Evolutionary conservation across 2,113 vertebrate genomes (phyloP), one percentile per base, ranked within the genome.

Genomic region (Garra rufa): DNA sequence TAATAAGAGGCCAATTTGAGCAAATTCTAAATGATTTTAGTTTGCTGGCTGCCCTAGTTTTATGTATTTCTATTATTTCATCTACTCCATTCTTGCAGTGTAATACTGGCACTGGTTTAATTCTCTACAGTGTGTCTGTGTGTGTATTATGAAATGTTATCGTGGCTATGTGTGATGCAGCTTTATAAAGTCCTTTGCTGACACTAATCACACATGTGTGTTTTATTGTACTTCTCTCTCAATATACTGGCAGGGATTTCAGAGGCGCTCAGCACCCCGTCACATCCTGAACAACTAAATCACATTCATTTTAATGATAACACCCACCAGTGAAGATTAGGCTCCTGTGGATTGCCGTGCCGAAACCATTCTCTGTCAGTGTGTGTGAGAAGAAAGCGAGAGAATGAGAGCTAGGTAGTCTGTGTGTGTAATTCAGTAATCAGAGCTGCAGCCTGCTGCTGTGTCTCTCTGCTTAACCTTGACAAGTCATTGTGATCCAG

Each of bases 401-500:
- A 1, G n/a, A 9, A 46, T 50, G 70, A 17, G 46, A n/a, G 63
- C 15, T 67, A 55, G 44, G 26, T 55, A 21, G 75, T 73, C 28
- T 82, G 48, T 76, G 85, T 74, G 79, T 79, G 67, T 88, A 87
- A 87, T 89, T 91, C 85, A 77, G 86, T 55, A 87, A 88, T 90
- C 91, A 86, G 87, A 81, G 84, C 88, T 79, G 63, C 89, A 89
- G 89, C 87, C 89, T 87, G 89, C 80, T 83, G 83, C 88, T 87
- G 89, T 86, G 76, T 92, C 86, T 88, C 87, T 87, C 91, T 92
- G 92, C 91, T 93, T 95, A 94, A 95, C 94, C 94, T 94, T 94
- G 93, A 93, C 93, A 90, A 91, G 92, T 95, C 94, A 93, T 91
- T 94, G 91, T 93, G 92, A 93, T 93, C 89, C 92, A 90, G 85